Conservation (phyloP, 2,797 vertebrate species). For the Phrynocephalus guinanensis region DNA sequence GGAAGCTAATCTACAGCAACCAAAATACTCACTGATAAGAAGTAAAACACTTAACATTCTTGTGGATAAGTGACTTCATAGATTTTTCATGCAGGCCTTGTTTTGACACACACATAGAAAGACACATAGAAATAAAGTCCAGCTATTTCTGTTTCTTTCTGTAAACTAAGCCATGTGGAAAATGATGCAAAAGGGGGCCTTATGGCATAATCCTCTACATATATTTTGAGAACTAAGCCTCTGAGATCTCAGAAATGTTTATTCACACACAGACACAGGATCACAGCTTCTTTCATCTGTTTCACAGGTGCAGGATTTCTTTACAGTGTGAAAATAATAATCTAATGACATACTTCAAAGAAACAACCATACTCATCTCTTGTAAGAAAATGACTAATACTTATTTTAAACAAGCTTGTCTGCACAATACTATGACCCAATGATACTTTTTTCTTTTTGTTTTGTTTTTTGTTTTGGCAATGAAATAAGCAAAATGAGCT, state of each 20-base stretch:
- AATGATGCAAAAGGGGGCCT: not conserved
- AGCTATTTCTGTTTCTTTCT: not conserved
- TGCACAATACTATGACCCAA: not conserved
- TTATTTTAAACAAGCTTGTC: not conserved
- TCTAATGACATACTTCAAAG: not conserved
- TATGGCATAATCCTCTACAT: not conserved
- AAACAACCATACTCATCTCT: not conserved
- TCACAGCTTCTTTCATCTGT: not conserved
- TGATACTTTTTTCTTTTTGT: not conserved
- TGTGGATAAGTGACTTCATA: not conserved
- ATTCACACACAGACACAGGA: not conserved
- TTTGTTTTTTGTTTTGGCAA: not conserved
- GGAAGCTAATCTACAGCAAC: not conserved
- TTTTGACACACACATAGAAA: not conserved
- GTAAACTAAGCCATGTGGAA: not conserved
- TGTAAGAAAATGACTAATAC: not conserved
- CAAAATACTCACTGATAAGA: not conserved
- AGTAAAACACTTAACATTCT: not conserved
- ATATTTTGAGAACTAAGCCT: not conserved
- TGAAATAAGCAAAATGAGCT: not conserved
- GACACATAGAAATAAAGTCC: not conserved
- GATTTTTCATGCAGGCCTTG: not conserved
- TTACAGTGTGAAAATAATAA: not conserved
- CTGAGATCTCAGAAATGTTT: not conserved
- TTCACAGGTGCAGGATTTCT: not conserved